Base-by-base conservation (phyloP, 2,888 invertebrate species). In the Hyposoter dolosus region DNA sequence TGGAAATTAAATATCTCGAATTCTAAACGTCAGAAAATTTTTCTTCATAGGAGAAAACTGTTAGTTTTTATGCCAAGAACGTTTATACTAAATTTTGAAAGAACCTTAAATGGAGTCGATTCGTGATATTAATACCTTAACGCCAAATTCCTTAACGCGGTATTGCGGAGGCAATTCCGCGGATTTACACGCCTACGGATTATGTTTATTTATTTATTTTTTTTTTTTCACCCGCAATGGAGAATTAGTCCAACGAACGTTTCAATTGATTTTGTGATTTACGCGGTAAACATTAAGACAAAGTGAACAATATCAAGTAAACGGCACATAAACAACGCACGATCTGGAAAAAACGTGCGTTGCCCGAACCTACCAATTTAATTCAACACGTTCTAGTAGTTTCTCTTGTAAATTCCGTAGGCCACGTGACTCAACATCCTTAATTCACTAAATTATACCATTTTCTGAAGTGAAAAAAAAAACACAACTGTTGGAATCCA, bases 391-490 rank as follows among this genome's bases (percentile, higher is more conserved):
- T 60, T 60, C 23, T 15, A 60, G 28, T 60, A 9, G 19, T 60
- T 60, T 28, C 60, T 28, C 15, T 15, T 28, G 23, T 19, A 0
- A 56, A 19, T 56, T 56, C 56, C 19, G 10, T 23, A 23, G 10
- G 56, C 56, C 56, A 56, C 56, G 3, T 56, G 19, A 56, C 56
- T 23, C 56, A 56, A 56, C 23, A 56, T 56, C 56, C 56, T 56
- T 19, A 19, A 56, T 56, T 10, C 23, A 23, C 56, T 19, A 56
- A 56, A 53, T 53, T 53, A 7, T 53, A 10, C 19, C 53, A 19
- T 19, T 7, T 35, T 35, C 19, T 19, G 6, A 19, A 9, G 53
- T 19, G 53, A n/a, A 53, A 53, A 53, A 53, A 53, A 17, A 12
- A 35, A 35, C 6, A 35, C 1, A 35, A 35, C 3, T 15, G 12